A percentile compares a stretch with the other conserved stretches of the same genome.
These are phyloP conservation scores for Orthosia gracilis DNA, from an alignment of 2,888 invertebrate species.

Conservation along the genomic window DNA sequence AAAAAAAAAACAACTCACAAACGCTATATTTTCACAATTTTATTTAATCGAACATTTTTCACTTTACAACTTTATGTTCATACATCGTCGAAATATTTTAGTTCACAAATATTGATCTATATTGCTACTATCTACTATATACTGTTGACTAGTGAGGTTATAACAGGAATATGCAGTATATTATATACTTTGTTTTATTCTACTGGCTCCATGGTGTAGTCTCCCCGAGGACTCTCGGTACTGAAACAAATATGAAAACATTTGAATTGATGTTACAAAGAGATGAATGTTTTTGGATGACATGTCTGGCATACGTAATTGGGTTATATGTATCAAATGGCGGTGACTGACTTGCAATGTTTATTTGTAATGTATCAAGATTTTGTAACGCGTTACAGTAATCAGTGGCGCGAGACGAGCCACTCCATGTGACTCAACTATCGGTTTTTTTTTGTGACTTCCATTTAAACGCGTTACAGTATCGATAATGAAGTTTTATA, in stretches of 20 bases:
- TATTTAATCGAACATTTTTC: conserved; percentile 52
- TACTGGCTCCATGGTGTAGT: conserved; percentile 67
- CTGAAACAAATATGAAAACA: conserved; percentile 73
- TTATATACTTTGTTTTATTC: conserved; percentile 61
- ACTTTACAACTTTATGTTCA: conserved; percentile 43
- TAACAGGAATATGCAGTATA: conserved; percentile 39
- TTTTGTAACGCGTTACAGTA: too few species aligned
- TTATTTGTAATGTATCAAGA: too few species aligned
- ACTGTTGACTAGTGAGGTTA: conserved; percentile 59
- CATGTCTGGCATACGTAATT: conserved; percentile 7
- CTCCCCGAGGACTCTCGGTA: conserved; percentile 67
- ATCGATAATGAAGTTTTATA: too few species aligned
- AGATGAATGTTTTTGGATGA: conserved; percentile 15
- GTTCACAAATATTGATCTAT: conserved; percentile 41
- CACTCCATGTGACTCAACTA: too few species aligned
- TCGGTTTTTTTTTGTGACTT: too few species aligned
- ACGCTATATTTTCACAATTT: conserved; percentile 48
- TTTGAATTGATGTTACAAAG: conserved; percentile 30
- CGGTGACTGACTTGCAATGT: too few species aligned
- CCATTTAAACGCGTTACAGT: too few species aligned
- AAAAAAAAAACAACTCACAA: conserved; percentile 18
- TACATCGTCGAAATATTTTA: conserved; percentile 55
- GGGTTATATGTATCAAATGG: background rate
- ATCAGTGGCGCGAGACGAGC: too few species aligned
- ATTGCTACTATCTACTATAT: conserved; percentile 31